Conservation (phyloP, 2,888 invertebrate species). For the Parnassius mnemosyne region DNA sequence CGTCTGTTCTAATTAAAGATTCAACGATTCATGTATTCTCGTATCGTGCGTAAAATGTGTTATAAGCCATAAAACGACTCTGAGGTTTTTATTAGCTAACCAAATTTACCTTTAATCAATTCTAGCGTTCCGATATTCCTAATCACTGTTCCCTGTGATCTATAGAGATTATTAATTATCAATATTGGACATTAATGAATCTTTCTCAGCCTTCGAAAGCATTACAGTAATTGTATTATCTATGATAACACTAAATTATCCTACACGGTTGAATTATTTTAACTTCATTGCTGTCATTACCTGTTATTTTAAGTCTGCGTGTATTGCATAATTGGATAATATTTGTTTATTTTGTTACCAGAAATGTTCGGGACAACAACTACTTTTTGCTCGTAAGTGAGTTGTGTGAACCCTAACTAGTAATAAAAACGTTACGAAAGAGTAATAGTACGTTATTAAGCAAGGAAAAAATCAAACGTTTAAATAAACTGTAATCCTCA, state of each 20-base stretch:
- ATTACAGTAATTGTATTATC: no score
- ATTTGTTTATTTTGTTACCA: conserved; percentile 7
- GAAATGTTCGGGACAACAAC: no score
- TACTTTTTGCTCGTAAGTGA: not conserved
- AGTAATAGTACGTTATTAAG: conserved; percentile 37
- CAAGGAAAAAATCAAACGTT: conserved; percentile 34
- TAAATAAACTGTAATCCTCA: conserved; percentile 38
- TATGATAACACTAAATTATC: no score
- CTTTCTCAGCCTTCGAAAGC: not conserved
- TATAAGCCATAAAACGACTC: conserved; percentile 49
- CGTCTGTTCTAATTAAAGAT: conserved; percentile 59
- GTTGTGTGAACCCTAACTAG: conserved; percentile 12
- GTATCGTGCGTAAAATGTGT: conserved; percentile 42
- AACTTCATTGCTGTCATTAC: not conserved
- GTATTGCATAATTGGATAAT: not conserved
- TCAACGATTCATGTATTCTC: conserved; percentile 48
- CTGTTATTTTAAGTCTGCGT: no score
- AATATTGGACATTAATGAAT: conserved; percentile 7
- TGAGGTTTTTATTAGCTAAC: conserved; percentile 50
- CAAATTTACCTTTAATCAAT: conserved; percentile 35
- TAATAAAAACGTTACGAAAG: conserved; percentile 25
- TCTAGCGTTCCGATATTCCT: conserved; percentile 11
- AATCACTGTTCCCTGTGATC: conserved; percentile 14
- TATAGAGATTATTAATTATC: not conserved
- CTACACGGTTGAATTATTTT: no score